Evolutionary conservation across 2,797 vertebrate species (phyloP).

Genomic region (Acanthiza pusilla): DNA sequence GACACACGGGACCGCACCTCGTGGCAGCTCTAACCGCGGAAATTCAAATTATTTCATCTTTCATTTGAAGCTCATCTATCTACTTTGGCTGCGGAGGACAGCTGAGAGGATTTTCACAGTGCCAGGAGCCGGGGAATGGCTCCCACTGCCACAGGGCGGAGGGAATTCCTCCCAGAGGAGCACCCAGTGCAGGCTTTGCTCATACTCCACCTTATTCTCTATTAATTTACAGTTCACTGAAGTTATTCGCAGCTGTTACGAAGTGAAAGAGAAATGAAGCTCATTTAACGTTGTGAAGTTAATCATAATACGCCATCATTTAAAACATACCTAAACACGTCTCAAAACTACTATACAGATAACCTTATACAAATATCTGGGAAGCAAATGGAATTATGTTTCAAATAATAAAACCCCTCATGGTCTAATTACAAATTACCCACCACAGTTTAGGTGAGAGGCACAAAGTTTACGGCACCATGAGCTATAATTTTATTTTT

Average conservation of each 20-base stretch:
- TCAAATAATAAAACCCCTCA: neutral
- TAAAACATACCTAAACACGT: neutral
- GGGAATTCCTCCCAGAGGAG: neutral
- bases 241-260: neutral
- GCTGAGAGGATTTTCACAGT: too few relatives aligned
- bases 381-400: neutral
- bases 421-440: neutral
- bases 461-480: neutral
- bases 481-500: neutral
- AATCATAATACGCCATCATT: neutral
- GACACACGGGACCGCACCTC: neutral
- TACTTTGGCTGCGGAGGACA: neutral
- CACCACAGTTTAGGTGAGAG: neutral
- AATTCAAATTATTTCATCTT: rapidly evolving
- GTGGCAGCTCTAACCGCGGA: too few relatives aligned
- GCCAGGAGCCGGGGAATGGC: neutral
- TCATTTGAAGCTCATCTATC: neutral
- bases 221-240: neutral
- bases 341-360: too few relatives aligned
- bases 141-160: neutral
- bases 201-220: neutral
- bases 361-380: too few relatives aligned
- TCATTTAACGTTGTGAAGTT: neutral
- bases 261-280: neutral
- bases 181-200: rapidly evolving